Evolutionary conservation across 2,797 vertebrate species (phyloP), one percentile per base, ranked within the genome.

Genomic region (Ctenosaura bakeri): DNA sequence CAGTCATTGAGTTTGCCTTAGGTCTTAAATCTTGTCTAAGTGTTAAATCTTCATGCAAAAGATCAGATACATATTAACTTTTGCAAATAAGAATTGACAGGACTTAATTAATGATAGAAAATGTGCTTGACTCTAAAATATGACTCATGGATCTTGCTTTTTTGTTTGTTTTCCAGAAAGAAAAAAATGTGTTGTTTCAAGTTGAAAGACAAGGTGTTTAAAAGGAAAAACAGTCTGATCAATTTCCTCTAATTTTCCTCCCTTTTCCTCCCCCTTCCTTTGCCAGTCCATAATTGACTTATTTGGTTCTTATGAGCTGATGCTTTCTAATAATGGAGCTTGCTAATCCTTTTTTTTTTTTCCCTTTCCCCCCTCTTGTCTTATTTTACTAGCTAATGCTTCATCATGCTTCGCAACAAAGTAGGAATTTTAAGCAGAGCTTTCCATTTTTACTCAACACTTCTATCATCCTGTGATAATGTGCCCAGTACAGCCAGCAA

Each of bases 321-420:
- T 32, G 50, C 71, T 88, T 87, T 76, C 85, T 78, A 56, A 86
- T 83, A 90, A 87, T 84, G 78, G n/a, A 90, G 22, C 62, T 81
- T 78, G 38, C 35, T 83, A 87, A 83, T 87, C 59, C 26, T 46
- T 78, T 26, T 78, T 74, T 3, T 42, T 46, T 4, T 46, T 46
- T 46, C 4, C 4, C 4, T 46, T 64, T 13, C 4, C 8, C 10
- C 29, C 5, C 66, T 16, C 22, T 2, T 85, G 85, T 35, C 76
- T 80, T 80, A 76, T 87, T 83, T 77, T 59, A 13, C 73, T 56
- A 69, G 79, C 83, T 87, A 87, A 87, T 83, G 74, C 46, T 42
- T n/a, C 90, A 46, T 83, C 85, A n/a, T 78, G 79, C 69, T 83
- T 87, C 69, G 52, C 42, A 71, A 86, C 46, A 77, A 87, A 54